Evolutionary conservation across 2,113 vertebrate genomes (phyloP).

Genomic region (Myotis davidii): DNA sequence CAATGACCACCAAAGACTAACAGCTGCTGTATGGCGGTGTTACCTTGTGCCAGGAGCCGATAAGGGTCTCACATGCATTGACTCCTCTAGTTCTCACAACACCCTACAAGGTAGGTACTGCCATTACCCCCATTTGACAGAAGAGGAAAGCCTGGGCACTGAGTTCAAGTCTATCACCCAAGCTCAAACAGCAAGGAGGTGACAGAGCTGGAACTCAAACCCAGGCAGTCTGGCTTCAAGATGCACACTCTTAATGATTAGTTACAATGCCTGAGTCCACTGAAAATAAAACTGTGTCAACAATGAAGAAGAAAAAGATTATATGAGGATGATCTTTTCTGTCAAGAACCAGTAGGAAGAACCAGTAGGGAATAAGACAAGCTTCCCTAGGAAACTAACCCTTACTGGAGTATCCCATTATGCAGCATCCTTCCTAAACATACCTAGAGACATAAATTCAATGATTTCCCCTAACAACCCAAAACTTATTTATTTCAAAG

Average conservation of each 20-base stretch:
- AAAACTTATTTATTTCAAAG: not conserved
- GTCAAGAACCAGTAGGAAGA: not conserved
- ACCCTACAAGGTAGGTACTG: not conserved
- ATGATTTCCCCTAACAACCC: not conserved
- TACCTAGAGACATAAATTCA: not conserved
- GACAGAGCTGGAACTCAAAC: not conserved
- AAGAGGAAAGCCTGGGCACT: not conserved
- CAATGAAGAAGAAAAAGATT: not conserved
- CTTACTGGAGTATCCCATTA: not conserved
- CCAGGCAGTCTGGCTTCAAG: not conserved
- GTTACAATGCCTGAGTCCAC: not conserved
- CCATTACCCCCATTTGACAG: not conserved
- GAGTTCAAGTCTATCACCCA: not conserved
- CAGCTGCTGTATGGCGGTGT: not conserved
- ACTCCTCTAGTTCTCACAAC: not conserved
- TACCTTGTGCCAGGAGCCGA: not conserved
- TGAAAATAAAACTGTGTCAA: constrained; percentile 35
- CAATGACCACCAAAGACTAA: not conserved
- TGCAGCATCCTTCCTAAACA: not conserved
- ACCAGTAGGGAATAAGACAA: not conserved
- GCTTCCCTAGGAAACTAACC: not conserved
- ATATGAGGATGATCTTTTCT: not conserved
- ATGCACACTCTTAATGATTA: not conserved
- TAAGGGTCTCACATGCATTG: not conserved
- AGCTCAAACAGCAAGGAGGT: not conserved